phyloP scores from a whole-genome alignment of 2,113 vertebrate genomes.

The Gallinago undulata region DNA sequence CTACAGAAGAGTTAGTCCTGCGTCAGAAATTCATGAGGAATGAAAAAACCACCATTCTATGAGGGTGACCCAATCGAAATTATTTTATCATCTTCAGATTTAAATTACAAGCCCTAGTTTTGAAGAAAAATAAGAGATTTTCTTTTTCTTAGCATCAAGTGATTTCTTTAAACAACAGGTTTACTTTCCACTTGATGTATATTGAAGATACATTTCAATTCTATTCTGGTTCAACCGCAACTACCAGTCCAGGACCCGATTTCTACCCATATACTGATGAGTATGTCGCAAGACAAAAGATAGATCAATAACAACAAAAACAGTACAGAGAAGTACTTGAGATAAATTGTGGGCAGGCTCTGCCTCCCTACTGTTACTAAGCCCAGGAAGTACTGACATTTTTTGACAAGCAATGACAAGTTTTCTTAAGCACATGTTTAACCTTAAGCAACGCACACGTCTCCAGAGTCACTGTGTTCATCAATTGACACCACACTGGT shows the following conservation, averaged over 20 bases:
- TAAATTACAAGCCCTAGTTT: neutral
- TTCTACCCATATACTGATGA: neutral
- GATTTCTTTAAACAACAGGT: neutral
- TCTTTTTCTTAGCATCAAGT: neutral
- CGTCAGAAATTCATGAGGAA: neutral
- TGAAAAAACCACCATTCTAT: neutral
- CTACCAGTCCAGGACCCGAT: neutral
- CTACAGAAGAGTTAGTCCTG: neutral
- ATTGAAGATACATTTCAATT: neutral
- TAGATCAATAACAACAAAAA: neutral
- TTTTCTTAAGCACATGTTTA: neutral
- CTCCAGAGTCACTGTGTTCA: neutral
- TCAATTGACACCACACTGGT: neutral
- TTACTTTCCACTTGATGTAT: neutral
- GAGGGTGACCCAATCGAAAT: neutral
- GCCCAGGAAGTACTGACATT: neutral
- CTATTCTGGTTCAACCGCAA: neutral
- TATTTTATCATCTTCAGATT: neutral
- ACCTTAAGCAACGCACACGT: accelerated
- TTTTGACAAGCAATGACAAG: neutral
- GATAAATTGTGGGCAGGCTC: neutral
- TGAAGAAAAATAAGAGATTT: neutral
- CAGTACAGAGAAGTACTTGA: accelerated
- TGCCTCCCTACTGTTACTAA: neutral
- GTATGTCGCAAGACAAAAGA: neutral